A percentile compares a stretch with the other conserved stretches of the same genome.
Conservation (phyloP, 2,797 vertebrate genomes). For the Poeciliopsis paucimaculata region DNA sequence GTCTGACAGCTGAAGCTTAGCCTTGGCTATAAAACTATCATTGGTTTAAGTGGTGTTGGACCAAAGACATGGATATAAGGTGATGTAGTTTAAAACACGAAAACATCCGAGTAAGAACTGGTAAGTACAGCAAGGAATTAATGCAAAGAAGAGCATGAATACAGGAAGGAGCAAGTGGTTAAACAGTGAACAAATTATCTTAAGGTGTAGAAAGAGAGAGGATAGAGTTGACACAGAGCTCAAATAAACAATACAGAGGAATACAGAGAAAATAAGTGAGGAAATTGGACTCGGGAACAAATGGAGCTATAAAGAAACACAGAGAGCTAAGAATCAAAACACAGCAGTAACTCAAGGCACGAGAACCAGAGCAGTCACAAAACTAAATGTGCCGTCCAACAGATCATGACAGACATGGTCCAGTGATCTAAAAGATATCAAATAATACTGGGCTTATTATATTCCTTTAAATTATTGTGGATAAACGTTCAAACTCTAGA, state of each 20-base stretch:
- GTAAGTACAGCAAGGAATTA: not conserved
- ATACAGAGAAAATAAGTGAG: not conserved
- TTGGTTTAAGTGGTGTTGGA: not conserved
- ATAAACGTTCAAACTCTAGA: not conserved
- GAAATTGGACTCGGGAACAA: not conserved
- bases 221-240: not conserved
- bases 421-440: not conserved
- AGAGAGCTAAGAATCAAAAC: not conserved
- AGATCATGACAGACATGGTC: not conserved
- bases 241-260: not conserved
- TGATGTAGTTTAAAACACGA: not conserved
- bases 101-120: not conserved
- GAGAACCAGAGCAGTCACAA: not conserved
- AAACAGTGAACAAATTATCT: not conserved
- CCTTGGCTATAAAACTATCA: not conserved
- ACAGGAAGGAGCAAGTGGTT: not conserved
- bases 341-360: not conserved
- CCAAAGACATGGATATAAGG: not conserved
- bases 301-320: not conserved
- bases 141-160: not conserved
- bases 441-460: not conserved
- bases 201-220: not conserved
- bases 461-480: not conserved
- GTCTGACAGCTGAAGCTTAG: not conserved
- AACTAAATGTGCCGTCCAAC: not conserved